phyloP scores from a whole-genome alignment of 2,113 vertebrate species.

The Camelus dromedarius region DNA sequence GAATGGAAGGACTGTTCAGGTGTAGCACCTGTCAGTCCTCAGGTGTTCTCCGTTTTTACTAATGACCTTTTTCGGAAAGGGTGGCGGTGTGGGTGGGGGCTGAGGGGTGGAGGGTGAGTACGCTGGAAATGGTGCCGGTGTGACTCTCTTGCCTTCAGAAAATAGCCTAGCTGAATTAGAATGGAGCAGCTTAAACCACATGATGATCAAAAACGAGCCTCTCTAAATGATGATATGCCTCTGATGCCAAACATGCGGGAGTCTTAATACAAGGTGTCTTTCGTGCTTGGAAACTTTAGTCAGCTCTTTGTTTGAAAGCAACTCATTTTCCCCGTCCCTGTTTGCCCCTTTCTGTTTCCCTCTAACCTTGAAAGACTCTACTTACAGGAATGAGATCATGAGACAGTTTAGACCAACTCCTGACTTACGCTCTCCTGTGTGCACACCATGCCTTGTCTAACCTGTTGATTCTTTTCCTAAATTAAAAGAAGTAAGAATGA shows the following conservation, averaged over 20 bases:
- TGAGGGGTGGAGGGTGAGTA: too few species aligned
- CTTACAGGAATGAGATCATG: too few species aligned
- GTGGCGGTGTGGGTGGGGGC: neutral
- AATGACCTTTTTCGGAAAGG: neutral
- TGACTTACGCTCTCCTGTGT: too few species aligned
- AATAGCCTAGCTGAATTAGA: too few species aligned
- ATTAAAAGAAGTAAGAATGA: too few species aligned
- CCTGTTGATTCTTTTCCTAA: too few species aligned
- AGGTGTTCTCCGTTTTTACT: neutral
- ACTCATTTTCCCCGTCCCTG: too few species aligned
- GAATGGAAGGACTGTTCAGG: neutral
- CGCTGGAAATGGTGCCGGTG: rapidly evolving
- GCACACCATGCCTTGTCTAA: too few species aligned
- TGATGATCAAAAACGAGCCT: neutral
- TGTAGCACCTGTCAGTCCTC: neutral
- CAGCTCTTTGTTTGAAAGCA: neutral
- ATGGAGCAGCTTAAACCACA: neutral
- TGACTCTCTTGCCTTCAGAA: neutral
- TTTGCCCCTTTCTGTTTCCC: too few species aligned
- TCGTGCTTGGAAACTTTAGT: neutral
- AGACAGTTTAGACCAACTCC: too few species aligned
- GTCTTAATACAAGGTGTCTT: neutral
- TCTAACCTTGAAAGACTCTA: too few species aligned
- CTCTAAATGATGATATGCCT: neutral
- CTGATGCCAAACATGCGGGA: neutral